Evolutionary conservation across 2,797 vertebrate genomes (phyloP), one percentile per base, ranked within the genome.

Genomic region (Limnodromus scolopaceus): DNA sequence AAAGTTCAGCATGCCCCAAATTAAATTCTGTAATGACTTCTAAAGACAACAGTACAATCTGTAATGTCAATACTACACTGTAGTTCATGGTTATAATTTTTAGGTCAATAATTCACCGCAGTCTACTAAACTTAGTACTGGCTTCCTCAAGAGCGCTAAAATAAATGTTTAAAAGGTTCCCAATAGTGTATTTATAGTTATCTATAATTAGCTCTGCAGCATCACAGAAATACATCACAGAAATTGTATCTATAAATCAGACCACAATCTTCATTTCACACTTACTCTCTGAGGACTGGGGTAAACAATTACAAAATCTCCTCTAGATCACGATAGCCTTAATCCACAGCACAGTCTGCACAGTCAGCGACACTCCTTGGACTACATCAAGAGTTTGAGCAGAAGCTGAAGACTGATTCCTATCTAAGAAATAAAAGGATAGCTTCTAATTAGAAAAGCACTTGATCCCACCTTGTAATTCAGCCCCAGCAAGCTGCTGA

Each of bases 51-150:
- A 27, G 13, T 43, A 85, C 60, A 91, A 82, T 87, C 90, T 71
- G 60, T 64, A 85, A 91, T 69, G 86, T 94, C 96, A 96, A 96
- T 83, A 93, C 22, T 27, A 2, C 28, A 39, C 78, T 48, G 64
- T 6, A 74, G 68, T 49, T 75, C 55, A 20, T 5, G 14, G 64
- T 54, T 85, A 43, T 91, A 91, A 95, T 87, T 95, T 87, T 85
- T 92, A 81, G 7, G 92, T 94, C 96, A 96, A 85, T 95, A 95
- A 97, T 69, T 96, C 90, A 91, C 60, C 66, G 65, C 51, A 87
- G 78, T 53, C 93, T 91, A 84, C 83, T 94, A 92, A 92, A 89
- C 68, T 61, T 84, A 57, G 34, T 15, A 89, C 28, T 58, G 41
- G 38, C 53, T 96, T 94, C 78, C 81, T 96, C 81, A 87, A 89